These are phyloP conservation scores for Oncorhynchus tshawytscha DNA, from an alignment of 2,113 vertebrate species.

Conservation along the genomic window DNA sequence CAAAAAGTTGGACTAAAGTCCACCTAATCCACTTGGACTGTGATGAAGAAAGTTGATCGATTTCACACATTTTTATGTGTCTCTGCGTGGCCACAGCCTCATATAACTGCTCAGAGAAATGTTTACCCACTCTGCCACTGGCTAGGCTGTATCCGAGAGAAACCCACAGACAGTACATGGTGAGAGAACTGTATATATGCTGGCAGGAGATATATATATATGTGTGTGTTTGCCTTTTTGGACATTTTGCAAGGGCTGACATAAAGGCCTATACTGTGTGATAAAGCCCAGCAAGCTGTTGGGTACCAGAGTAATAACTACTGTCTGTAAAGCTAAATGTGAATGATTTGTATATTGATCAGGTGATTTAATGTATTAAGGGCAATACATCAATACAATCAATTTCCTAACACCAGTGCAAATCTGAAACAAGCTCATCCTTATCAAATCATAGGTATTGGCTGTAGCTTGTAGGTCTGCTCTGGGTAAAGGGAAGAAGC, in stretches of 20 bases:
- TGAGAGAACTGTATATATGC: too few relatives aligned
- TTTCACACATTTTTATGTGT: too few relatives aligned
- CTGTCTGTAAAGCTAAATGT: slow-evolving; percentile 30
- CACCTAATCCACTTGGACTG: too few relatives aligned
- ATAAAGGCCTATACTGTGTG: slow-evolving; percentile 17
- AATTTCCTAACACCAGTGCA: too few relatives aligned
- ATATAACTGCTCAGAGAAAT: too few relatives aligned
- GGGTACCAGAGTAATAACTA: not conserved
- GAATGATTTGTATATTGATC: not conserved
- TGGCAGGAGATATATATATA: not conserved
- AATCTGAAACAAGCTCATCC: slow-evolving; percentile 6
- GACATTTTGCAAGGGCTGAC: slow-evolving; percentile 36
- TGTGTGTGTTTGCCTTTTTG: slow-evolving; percentile 16
- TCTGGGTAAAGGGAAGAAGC: not conserved
- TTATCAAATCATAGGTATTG: not conserved
- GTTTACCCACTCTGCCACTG: too few relatives aligned
- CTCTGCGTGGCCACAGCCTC: too few relatives aligned
- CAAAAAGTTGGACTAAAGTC: too few relatives aligned
- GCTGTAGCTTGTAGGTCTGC: too few relatives aligned
- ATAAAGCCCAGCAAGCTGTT: slow-evolving; percentile 5
- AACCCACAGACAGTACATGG: too few relatives aligned
- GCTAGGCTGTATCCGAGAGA: too few relatives aligned
- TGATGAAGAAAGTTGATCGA: too few relatives aligned
- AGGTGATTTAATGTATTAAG: slow-evolving; percentile 27
- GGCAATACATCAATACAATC: slow-evolving; percentile 18